Evolutionary conservation across 2,888 invertebrate species (phyloP).

Genomic region (Dolomedes plantarius): DNA sequence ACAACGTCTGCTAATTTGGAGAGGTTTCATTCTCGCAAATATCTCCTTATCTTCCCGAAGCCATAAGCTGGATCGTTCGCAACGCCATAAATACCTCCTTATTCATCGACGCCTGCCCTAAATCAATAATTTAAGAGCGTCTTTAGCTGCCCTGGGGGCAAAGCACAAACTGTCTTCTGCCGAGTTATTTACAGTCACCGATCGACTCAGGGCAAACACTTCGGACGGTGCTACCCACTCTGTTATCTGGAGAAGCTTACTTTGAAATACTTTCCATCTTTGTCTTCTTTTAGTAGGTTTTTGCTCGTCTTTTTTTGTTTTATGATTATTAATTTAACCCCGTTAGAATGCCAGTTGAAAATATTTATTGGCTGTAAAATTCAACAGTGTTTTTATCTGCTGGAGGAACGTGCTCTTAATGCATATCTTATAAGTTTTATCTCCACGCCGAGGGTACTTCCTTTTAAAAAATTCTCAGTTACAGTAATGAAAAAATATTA

Average conservation of each 20-base stretch:
- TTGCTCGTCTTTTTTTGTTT: background rate
- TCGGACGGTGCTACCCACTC: background rate
- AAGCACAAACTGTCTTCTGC: slow-evolving; percentile 15
- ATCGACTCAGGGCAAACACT: slow-evolving; percentile 19
- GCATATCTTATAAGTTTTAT: too few species aligned
- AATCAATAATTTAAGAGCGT: slow-evolving; percentile 69
- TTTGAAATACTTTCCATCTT: background rate
- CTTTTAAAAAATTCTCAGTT: too few species aligned
- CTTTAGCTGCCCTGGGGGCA: slow-evolving; percentile 49
- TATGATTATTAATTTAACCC: background rate
- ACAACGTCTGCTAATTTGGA: background rate
- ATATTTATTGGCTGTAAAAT: background rate
- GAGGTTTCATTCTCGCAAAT: background rate
- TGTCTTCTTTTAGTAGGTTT: background rate
- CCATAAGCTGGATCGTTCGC: slow-evolving; percentile 43
- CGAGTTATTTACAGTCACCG: slow-evolving; percentile 51
- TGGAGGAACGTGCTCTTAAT: too few species aligned
- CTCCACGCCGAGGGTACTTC: too few species aligned
- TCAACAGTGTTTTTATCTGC: background rate
- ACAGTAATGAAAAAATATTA: too few species aligned
- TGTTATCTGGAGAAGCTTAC: slow-evolving; percentile 20
- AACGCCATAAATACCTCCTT: slow-evolving; percentile 47
- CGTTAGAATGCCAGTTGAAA: background rate
- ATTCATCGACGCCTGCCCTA: slow-evolving; percentile 58
- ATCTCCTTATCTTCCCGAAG: slow-evolving; percentile 28